Evolutionary conservation across 2,797 vertebrate species (phyloP), one percentile per base, ranked within the genome.

Genomic region (Rhodeus uyekii): DNA sequence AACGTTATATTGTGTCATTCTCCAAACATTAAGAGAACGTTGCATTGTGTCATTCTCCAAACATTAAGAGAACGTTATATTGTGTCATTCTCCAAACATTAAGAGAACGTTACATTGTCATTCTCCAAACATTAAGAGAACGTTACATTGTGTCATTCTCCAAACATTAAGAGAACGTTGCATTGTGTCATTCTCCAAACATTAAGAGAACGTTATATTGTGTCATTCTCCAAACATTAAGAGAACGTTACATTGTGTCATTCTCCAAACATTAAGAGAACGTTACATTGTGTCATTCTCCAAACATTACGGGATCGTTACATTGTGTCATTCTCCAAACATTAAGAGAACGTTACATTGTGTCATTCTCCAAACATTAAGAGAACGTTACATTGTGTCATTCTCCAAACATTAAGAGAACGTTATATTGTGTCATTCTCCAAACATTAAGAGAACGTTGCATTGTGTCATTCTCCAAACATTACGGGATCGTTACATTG

Each of bases 191-290:
- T 16, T 60, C 24, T 60, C 16, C 55, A 29, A 29, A 29, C 5
- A 29, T 27, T 14, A 27, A 2, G n/a, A 22, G 1, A 53, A 10
- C 0, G 12, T 27, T 58, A 58, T 2, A 29, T 14, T 27, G 24
- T 27, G 14, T 14, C 5, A 0, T 3, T 60, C 2, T n/a, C n/a
- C n/a, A n/a, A n/a, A n/a, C n/a, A n/a, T 9, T 9, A 4, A 2
- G 1, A 4, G 4, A 44, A 46, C 44, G 44, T 44, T 55, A 55
- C n/a, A 24, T 58, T 27, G 10, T 58, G 27, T 6, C 2, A 27
- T 16, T 60, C 24, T 60, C 16, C 55, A 29, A 29, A 29, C 5
- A 29, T 27, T 14, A 27, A 2, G n/a, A 22, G 1, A 53, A 10
- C 0, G 12, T 27, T 58, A 58, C 4, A 29, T 14, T 27, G 24